Conservation (phyloP, 2,888 invertebrate species). For the Metacarcinus magister region DNA sequence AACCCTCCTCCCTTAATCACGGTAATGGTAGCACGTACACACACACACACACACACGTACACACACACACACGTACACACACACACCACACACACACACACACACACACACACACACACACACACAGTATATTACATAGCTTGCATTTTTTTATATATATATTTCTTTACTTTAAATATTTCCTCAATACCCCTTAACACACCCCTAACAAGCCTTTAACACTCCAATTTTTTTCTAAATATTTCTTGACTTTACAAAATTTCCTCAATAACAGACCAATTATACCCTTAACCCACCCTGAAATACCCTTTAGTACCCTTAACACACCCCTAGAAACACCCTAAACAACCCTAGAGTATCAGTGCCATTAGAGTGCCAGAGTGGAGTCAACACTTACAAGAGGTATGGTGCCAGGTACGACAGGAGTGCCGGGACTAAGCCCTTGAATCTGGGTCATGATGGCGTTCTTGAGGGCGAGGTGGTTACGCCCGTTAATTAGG, state of each 20-base stretch:
- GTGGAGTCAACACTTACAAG: conserved; percentile 65
- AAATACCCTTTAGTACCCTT: no score
- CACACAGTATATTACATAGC: neutral
- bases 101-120: conserved; percentile 58
- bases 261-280: no score
- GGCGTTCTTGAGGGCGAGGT: conserved; percentile 99
- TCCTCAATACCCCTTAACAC: no score
- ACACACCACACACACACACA: no score
- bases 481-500: conserved; percentile 99
- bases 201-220: neutral
- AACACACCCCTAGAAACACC: neutral
- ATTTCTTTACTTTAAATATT: neutral
- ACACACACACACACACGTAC: neutral
- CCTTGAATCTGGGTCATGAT: conserved; percentile 87
- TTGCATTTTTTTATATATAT: no score
- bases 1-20: neutral
- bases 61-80: conserved; percentile 44
- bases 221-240: neutral
- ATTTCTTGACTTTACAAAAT: neutral
- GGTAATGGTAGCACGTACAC: neutral
- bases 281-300: no score
- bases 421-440: conserved; percentile 78
- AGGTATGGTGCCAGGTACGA: conserved; percentile 78
- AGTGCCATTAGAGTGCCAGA: no score
- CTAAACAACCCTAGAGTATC: neutral